Evolutionary conservation across 2,888 invertebrate species (phyloP), one percentile per base, ranked within the genome.

Genomic region (Archips xylosteana): DNA sequence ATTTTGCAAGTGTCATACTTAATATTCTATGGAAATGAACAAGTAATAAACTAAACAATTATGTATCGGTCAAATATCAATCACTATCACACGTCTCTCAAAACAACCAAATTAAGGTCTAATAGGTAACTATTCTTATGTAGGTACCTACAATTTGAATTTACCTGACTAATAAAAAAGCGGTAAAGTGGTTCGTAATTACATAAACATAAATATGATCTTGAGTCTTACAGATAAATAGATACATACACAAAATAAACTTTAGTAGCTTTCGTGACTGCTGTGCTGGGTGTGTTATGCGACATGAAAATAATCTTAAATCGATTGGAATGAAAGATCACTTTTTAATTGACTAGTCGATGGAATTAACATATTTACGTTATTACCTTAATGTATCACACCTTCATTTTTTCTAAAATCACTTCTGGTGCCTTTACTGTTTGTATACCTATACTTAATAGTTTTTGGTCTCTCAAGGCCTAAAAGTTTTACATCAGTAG

Each of bases 321-420:
- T 47, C 36, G 23, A 51, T 36, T 51, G 51, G 60, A 36, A 51
- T 67, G 51, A 61, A 49, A 49, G 61, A 57, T 57, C 57, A 66
- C 15, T 0, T 59, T 71, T 71, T 13, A 71, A 54, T 68, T 72
- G 72, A 72, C 72, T 72, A 72, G 72, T 54, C 45, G 51, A 72
- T 54, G 13, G 34, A 62, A 67, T 72, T 62, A 5, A 47, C 13
- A 54, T 67, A 54, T 54, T 65, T 51, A 8, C 13, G n/a, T 34
- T 34, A 47, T 8, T 5, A 39, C 12, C 39, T 39, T 39, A 39
- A 39, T 39, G 6, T 39, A 12, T 64, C 32, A 9, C 6, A 9
- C 6, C 3, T 15, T 36, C 23, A 8, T 42, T 12, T 66, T 12
- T 54, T 42, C 2, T 3, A 39, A 12, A 62, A 45, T 12, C 13